Percentiles rank a stretch among this genome's conserved stretches.
Conservation (phyloP, 2,797 vertebrate genomes). For the Tiaroga cobitis region DNA sequence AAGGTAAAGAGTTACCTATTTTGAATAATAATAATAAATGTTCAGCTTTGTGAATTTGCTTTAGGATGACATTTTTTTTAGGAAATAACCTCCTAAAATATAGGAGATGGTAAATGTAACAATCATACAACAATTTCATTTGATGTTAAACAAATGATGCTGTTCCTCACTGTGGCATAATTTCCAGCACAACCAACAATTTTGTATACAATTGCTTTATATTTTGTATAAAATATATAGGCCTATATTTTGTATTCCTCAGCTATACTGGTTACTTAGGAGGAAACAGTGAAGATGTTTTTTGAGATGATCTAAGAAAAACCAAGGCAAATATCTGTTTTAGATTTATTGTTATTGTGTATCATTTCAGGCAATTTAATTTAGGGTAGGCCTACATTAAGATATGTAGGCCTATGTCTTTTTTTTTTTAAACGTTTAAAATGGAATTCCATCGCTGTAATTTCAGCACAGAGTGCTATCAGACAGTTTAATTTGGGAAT, state of each 20-base stretch:
- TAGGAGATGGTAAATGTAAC: not conserved
- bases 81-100: not conserved
- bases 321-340: not conserved
- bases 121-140: not conserved
- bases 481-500: not conserved
- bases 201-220: too few species aligned
- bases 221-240: too few species aligned
- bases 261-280: not conserved
- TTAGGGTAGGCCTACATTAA: not conserved
- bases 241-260: too few species aligned
- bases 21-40: not conserved
- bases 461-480: not conserved
- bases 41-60: not conserved
- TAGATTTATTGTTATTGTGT: not conserved
- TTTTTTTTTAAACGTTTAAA: too few species aligned
- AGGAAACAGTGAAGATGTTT: not conserved
- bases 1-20: not conserved
- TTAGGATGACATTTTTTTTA: not conserved
- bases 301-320: not conserved
- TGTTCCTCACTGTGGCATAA: not conserved
- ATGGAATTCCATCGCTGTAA: not conserved
- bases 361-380: not conserved
- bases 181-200: not conserved
- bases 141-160: not conserved
- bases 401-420: too few species aligned